phyloP scores from a whole-genome alignment of 1,140 invertebrate genomes.

The Anastrepha obliqua region DNA sequence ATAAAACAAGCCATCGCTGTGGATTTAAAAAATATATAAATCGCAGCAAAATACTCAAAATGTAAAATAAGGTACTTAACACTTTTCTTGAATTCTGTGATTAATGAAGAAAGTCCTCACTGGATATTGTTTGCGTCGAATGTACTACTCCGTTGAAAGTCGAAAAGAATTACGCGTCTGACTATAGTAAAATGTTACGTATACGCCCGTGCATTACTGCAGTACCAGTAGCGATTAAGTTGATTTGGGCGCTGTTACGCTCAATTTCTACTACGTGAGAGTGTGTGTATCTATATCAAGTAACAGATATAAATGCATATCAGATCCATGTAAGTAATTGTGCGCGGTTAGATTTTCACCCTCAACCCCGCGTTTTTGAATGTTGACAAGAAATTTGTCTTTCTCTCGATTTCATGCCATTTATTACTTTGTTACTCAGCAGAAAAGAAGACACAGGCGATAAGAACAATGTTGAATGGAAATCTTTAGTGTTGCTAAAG shows the following conservation, averaged over 20 bases:
- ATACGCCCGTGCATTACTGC: background rate
- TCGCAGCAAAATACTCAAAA: too few species aligned
- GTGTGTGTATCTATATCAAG: background rate
- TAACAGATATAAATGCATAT: background rate
- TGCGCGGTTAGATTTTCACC: background rate
- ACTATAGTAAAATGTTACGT: background rate
- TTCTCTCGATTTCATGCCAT: slow-evolving; percentile 23
- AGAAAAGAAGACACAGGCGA: too few species aligned
- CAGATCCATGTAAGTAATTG: background rate
- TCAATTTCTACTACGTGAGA: background rate
- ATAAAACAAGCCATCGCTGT: too few species aligned
- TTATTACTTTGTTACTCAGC: background rate
- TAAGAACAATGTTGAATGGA: background rate
- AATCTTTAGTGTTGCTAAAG: background rate
- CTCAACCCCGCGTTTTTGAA: background rate
- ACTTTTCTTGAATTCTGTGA: too few species aligned
- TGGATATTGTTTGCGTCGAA: too few species aligned
- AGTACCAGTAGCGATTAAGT: background rate
- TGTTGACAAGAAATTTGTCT: slow-evolving; percentile 27
- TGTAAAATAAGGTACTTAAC: too few species aligned
- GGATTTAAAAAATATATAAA: too few species aligned
- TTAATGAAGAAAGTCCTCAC: too few species aligned
- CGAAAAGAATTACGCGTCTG: background rate
- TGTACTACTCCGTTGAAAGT: background rate
- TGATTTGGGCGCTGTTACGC: background rate